A percentile compares a stretch with the other conserved stretches of the same genome.
phyloP scores from a whole-genome alignment of 2,113 vertebrate genomes.

The Microcebus jonahi region DNA sequence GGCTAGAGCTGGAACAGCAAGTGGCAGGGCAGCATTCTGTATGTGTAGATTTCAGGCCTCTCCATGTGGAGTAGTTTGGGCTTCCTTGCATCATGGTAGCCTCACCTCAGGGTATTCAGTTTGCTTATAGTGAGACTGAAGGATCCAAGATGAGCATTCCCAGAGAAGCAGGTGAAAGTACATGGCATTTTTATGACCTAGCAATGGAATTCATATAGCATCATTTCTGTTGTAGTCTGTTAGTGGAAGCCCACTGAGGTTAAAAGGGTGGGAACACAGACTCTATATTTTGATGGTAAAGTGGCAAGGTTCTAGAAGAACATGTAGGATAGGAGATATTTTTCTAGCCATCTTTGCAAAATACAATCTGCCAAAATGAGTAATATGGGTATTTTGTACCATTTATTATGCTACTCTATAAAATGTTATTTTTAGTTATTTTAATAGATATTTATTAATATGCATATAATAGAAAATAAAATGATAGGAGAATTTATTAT shows the following conservation, averaged over 20 bases:
- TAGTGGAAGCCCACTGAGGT: background rate
- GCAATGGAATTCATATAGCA: background rate
- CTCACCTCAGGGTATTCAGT: background rate
- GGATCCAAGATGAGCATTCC: background rate
- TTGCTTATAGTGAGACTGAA: background rate
- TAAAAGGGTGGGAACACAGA: background rate
- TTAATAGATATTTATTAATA: background rate
- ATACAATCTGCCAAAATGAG: background rate
- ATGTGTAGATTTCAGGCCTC: background rate
- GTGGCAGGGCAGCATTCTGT: background rate
- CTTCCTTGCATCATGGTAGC: background rate
- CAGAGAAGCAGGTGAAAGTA: background rate
- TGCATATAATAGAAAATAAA: background rate
- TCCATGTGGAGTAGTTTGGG: background rate
- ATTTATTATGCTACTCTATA: background rate
- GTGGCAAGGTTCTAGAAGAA: background rate
- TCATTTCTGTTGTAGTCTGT: background rate
- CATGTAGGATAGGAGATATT: background rate
- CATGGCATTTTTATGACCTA: background rate
- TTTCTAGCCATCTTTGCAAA: background rate
- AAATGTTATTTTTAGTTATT: background rate
- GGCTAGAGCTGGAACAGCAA: background rate
- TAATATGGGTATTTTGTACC: background rate
- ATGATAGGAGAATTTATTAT: background rate
- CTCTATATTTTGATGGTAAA: background rate